Evolutionary conservation across 2,113 vertebrate species (phyloP).

Genomic region (Hucho hucho): DNA sequence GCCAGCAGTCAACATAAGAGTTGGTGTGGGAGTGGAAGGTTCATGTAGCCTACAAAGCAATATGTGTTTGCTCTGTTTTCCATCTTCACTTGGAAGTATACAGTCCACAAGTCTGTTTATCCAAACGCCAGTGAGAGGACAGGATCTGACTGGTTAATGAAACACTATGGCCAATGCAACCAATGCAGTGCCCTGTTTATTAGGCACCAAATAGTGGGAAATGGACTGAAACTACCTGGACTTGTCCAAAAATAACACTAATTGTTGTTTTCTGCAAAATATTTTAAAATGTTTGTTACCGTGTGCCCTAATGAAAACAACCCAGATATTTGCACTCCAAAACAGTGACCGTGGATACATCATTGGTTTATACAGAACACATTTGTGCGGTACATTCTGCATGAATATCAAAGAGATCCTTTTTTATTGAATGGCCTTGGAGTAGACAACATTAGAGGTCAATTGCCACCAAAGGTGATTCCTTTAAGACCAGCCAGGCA

Average conservation of each 20-base stretch:
- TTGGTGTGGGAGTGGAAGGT: not conserved
- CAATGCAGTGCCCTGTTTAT: not conserved
- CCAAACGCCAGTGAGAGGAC: constrained; percentile 16
- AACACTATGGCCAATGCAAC: constrained; percentile 14
- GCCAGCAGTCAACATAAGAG: not conserved
- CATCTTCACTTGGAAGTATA: not conserved
- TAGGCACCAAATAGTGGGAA: too few species aligned
- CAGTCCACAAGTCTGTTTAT: constrained; percentile 22
- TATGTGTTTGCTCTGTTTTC: constrained; percentile 8
- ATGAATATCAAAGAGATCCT: too few species aligned
- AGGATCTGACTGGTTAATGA: constrained; percentile 3
- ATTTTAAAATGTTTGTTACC: too few species aligned
- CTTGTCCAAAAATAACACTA: too few species aligned
- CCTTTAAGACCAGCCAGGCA: constrained; percentile 39
- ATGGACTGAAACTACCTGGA: too few species aligned
- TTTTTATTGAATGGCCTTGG: too few species aligned
- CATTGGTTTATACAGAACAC: constrained; percentile 28
- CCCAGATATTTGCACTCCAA: constrained; percentile 30
- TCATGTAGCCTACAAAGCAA: not conserved
- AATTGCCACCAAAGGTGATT: not conserved
- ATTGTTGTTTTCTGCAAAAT: too few species aligned
- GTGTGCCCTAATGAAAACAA: not conserved
- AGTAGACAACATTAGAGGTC: too few species aligned
- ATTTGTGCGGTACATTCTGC: constrained; percentile 14
- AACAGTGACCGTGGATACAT: not conserved